phyloP scores from a whole-genome alignment of 2,113 vertebrate genomes.

The Struthio camelus region DNA sequence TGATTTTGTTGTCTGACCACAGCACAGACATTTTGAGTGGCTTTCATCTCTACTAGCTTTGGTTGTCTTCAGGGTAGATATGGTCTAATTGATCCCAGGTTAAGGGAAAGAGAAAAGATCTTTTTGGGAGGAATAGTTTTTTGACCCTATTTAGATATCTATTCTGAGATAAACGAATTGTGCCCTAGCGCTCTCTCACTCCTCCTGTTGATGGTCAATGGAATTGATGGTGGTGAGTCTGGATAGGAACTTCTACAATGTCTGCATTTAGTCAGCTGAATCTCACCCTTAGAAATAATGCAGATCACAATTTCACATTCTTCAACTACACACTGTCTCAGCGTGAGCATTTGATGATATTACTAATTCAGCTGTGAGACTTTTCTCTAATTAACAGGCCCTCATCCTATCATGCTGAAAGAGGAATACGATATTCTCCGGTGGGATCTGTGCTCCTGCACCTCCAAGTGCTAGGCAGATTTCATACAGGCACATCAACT shows the following conservation, averaged over 20 bases:
- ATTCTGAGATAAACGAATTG: not conserved
- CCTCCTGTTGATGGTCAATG: not conserved
- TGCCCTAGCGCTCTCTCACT: not conserved
- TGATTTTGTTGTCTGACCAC: not conserved
- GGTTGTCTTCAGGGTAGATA: not conserved
- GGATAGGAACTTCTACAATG: not conserved
- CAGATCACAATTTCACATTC: not conserved
- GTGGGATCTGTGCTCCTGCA: not conserved
- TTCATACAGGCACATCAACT: not conserved
- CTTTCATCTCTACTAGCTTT: not conserved
- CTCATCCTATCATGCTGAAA: not conserved
- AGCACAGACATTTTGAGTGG: not conserved
- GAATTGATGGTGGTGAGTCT: not conserved
- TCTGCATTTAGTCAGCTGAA: not conserved
- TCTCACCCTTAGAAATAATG: not conserved
- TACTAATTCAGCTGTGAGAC: not conserved
- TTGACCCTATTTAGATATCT: not conserved
- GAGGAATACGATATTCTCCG: not conserved
- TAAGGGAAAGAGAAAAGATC: not conserved
- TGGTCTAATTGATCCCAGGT: not conserved
- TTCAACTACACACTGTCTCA: not conserved
- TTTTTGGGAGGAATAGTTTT: not conserved
- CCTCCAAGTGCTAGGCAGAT: not conserved
- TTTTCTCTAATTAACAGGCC: not conserved
- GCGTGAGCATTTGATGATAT: not conserved